These are phyloP conservation scores for Hydrolagus affinis DNA, from an alignment of 2,113 vertebrate genomes.

Conservation along the genomic window DNA sequence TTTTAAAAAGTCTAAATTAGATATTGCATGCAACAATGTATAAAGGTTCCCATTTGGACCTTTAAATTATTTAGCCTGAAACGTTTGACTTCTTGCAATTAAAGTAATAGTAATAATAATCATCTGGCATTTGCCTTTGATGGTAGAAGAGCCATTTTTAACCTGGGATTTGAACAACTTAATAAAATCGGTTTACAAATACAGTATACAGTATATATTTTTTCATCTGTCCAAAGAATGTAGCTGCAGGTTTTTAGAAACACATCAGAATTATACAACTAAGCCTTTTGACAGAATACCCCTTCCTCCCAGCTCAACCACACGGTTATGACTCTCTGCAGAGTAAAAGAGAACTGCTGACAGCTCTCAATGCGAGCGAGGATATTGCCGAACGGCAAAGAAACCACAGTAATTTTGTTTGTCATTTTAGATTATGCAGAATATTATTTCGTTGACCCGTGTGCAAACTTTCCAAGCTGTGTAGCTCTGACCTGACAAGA, in stretches of 20 bases:
- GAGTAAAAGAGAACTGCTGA: slow-evolving; percentile 79
- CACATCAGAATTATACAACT: slow-evolving; percentile 77
- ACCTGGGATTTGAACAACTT: not conserved
- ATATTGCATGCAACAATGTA: not conserved
- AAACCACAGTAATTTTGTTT: slow-evolving; percentile 79
- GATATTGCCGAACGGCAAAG: slow-evolving; percentile 76
- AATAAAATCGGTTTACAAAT: not conserved
- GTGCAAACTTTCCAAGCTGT: slow-evolving; percentile 64
- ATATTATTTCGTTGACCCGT: slow-evolving; percentile 69
- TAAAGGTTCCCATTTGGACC: not conserved
- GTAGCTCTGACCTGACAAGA: slow-evolving; percentile 56
- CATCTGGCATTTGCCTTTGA: no score
- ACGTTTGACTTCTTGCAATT: no score
- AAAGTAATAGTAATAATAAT: no score
- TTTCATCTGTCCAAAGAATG: not conserved
- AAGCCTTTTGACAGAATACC: slow-evolving; percentile 71
- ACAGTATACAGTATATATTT: no score
- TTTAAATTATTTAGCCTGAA: not conserved
- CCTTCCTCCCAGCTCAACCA: slow-evolving; percentile 55
- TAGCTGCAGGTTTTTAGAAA: slow-evolving; percentile 48
- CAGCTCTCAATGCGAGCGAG: slow-evolving; percentile 68
- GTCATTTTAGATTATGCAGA: slow-evolving; percentile 76
- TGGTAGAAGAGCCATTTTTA: not conserved
- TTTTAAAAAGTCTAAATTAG: not conserved
- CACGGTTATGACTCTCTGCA: slow-evolving; percentile 73